Evolutionary conservation across 1,140 invertebrate genomes (phyloP).

Genomic region (Scylla paramamosain): DNA sequence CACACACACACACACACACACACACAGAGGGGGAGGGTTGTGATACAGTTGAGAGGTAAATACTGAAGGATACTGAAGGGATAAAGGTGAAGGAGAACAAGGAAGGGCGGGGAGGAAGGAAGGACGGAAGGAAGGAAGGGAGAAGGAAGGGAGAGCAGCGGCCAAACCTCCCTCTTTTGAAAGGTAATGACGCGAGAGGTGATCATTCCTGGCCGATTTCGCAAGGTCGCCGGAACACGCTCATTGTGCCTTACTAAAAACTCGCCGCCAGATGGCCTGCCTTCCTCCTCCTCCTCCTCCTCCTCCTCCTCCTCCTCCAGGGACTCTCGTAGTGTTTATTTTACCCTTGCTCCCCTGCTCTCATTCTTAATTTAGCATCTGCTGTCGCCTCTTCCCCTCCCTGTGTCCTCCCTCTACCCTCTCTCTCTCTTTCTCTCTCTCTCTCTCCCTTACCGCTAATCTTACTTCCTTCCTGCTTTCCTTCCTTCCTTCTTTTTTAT

Average conservation of each 20-base stretch:
- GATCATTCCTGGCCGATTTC: slow-evolving; percentile 33
- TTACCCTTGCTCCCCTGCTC: background rate
- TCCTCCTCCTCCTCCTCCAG: slow-evolving; percentile 30
- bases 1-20: background rate
- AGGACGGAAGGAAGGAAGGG: background rate
- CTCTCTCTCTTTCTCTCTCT: background rate
- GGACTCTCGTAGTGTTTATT: background rate
- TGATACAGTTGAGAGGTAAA: background rate
- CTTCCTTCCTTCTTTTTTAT: background rate
- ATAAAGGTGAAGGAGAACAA: background rate
- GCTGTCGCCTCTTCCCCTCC: background rate
- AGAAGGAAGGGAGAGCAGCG: background rate
- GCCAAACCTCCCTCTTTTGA: background rate
- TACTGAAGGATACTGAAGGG: background rate
- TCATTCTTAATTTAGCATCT: slow-evolving; percentile 24
- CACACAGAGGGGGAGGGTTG: too few relatives aligned
- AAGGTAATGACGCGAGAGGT: slow-evolving; percentile 39
- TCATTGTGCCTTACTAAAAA: slow-evolving; percentile 7
- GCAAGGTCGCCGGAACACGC: slow-evolving; percentile 19
- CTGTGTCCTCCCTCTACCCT: background rate
- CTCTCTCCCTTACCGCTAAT: background rate
- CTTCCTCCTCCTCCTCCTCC: slow-evolving; percentile 29
- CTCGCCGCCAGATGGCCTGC: background rate
- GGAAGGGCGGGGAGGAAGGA: background rate
- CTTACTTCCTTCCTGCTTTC: too few relatives aligned